Evolutionary conservation across 1,140 invertebrate species (phyloP), one percentile per base, ranked within the genome.

Genomic region (Drosophila fuyamai): DNA sequence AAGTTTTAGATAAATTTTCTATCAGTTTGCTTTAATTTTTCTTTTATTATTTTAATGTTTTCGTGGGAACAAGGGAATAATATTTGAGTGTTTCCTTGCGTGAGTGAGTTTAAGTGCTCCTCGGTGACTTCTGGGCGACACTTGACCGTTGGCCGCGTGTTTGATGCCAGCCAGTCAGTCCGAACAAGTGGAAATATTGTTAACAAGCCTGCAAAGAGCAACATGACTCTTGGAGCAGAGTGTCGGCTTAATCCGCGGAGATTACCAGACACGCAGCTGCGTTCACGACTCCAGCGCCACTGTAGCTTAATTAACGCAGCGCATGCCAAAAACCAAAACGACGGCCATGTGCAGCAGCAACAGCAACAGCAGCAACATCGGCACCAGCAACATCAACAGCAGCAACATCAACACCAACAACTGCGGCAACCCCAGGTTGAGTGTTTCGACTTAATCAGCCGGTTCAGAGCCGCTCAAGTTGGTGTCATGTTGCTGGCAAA

Each of bases 401-500:
- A 50, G 48, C 41, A 18, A 7, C 60, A 32, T 32, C 66, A 67
- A 27, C 66, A 38, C 3, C 38, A 32, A 32, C 29, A 32, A 23
- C 23, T 23, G 23, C 23, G 48, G 14, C 65, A 47, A 68, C 36
- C 43, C 41, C 50, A 47, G 43, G 59, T 59, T 68, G 83, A 86
- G 79, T 79, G 76, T 66, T 70, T 86, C 76, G 78, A 88, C 83
- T 88, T 86, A 88, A 86, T 86, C 83, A 86, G 73, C 55, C 71
- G 76, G 77, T 63, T 80, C 72, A 51, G 50, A 55, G 55, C 50
- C 55, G 51, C 75, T 71, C 71, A 54, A 66, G 66, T 71, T 66
- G 73, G 66, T 83, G 83, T 86, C 83, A 86, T 86, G 83, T 88
- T 88, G 83, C 66, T 76, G 84, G 83, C 83, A 86, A 86, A 86